Conservation (phyloP, 2,113 vertebrate genomes). For the Stegostoma tigrinum region DNA sequence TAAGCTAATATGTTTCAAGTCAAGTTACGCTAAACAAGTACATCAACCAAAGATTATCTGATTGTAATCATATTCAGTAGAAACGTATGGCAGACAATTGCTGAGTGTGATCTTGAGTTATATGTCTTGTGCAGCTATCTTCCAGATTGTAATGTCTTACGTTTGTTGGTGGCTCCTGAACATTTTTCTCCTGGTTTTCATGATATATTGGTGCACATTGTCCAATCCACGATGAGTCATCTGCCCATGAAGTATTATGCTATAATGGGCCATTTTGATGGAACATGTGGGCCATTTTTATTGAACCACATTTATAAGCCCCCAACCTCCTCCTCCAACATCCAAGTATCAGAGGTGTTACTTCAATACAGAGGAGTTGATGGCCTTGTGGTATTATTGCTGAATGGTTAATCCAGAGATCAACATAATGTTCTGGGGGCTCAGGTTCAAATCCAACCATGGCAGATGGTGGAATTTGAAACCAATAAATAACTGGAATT, state of each 20-base stretch:
- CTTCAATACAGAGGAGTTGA: no score
- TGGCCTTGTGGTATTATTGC: no score
- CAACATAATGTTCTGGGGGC: no score
- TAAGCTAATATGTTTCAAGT: not conserved
- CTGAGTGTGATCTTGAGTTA: not conserved
- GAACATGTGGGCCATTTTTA: not conserved
- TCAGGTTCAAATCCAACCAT: no score
- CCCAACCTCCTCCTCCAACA: not conserved
- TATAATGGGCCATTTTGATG: not conserved
- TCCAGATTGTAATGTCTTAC: not conserved
- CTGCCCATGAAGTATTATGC: not conserved
- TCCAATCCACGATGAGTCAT: not conserved
- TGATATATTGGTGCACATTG: not conserved
- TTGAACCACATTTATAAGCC: not conserved
- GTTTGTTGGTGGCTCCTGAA: not conserved
- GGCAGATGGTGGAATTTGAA: no score
- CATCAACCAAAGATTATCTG: not conserved
- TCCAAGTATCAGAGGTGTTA: not conserved
- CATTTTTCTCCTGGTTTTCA: not conserved
- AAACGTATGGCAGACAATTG: not conserved
- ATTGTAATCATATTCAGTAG: not conserved
- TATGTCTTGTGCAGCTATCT: not conserved
- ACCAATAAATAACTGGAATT: no score
- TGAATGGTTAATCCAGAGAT: no score
- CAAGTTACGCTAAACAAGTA: not conserved